Conservation (phyloP, 2,888 invertebrate species). For the Meta bourneti region DNA sequence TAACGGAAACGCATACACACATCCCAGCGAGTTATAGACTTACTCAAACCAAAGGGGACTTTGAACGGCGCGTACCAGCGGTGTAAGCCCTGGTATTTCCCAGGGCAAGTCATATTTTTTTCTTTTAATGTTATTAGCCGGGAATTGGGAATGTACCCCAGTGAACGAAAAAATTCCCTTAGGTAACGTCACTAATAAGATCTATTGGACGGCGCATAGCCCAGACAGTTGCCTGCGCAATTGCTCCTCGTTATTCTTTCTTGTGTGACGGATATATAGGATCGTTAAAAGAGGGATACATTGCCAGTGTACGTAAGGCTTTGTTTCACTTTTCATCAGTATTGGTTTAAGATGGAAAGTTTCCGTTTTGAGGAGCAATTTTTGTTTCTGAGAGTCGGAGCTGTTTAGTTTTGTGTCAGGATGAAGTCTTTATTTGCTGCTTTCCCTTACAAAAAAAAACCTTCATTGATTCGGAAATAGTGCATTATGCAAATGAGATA, state of each 20-base stretch:
- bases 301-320: constrained; percentile 41
- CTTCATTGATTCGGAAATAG: no score
- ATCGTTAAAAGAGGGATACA: constrained; percentile 46
- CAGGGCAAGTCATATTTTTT: constrained; percentile 46
- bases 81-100: constrained; percentile 37
- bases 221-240: constrained; percentile 38
- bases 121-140: constrained; percentile 61
- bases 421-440: no score
- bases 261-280: constrained; percentile 52
- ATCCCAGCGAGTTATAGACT: constrained; percentile 34
- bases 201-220: constrained; percentile 47
- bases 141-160: constrained; percentile 66
- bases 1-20: constrained; percentile 42
- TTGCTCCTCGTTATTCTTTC: constrained; percentile 60
- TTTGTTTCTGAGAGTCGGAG: background rate
- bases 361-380: background rate
- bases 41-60: constrained; percentile 52
- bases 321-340: constrained; percentile 6
- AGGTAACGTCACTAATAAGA: constrained; percentile 58
- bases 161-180: constrained; percentile 51
- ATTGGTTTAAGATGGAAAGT: constrained; percentile 16
- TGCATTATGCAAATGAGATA: no score
- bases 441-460: no score
- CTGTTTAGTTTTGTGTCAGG: no score
- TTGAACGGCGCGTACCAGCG: constrained; percentile 8